A percentile compares a stretch with the other conserved stretches of the same genome.
phyloP scores from a whole-genome alignment of 2,113 vertebrate species.

The Tachuris rubrigastra region DNA sequence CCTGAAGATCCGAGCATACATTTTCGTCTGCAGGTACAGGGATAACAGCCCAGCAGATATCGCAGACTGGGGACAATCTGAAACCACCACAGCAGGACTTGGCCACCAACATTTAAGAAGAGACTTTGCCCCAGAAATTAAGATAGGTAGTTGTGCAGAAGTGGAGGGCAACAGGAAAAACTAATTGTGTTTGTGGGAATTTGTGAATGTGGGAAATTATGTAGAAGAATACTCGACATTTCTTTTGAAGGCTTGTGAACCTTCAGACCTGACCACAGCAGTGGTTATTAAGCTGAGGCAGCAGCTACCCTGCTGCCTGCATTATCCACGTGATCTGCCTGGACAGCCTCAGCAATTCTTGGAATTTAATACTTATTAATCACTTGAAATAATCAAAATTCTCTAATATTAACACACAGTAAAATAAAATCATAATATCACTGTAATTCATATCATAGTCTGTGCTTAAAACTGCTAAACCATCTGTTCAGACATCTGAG shows the following conservation, averaged over 20 bases:
- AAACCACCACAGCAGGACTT: not conserved
- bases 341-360: not conserved
- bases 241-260: not conserved
- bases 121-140: rapidly evolving
- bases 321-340: not conserved
- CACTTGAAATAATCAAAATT: not conserved
- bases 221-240: not conserved
- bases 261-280: not conserved
- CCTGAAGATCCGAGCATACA: not conserved
- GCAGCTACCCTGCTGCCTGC: not conserved
- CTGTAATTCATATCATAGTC: not conserved
- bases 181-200: not conserved
- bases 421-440: not conserved
- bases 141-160: not conserved
- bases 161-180: not conserved
- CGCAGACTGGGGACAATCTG: not conserved
- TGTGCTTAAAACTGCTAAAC: not conserved
- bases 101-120: not conserved
- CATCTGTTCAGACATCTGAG: not conserved
- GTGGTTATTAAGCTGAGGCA: not conserved
- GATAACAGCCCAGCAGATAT: not conserved
- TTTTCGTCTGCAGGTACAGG: not conserved
- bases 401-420: not conserved
- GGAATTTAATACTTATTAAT: not conserved
- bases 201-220: not conserved